These are phyloP conservation scores for Fistularia commersonii DNA, from an alignment of 2,797 vertebrate species.

Conservation along the genomic window DNA sequence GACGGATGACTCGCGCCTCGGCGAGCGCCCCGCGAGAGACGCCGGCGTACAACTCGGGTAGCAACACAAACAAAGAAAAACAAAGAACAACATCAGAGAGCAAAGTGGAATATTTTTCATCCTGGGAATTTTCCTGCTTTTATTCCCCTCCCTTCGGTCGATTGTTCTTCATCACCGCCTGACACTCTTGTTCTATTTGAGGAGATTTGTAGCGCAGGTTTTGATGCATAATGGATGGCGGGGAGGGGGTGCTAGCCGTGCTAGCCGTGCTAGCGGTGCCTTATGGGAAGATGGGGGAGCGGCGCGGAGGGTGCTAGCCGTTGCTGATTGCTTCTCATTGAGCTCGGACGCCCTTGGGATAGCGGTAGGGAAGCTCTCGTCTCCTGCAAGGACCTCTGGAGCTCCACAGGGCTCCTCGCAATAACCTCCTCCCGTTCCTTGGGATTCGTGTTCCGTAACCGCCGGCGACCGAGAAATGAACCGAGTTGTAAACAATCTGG, in stretches of 20 bases:
- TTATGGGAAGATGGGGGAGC: slow-evolving; percentile 59
- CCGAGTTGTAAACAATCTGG: too few species aligned
- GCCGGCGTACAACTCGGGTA: slow-evolving; percentile 62
- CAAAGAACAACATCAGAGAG: slow-evolving; percentile 53
- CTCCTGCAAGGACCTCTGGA: slow-evolving; percentile 38
- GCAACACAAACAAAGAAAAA: slow-evolving; percentile 66
- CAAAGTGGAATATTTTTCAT: slow-evolving; percentile 60
- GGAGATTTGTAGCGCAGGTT: slow-evolving; percentile 60
- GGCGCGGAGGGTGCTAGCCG: slow-evolving; percentile 31
- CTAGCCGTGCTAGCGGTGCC: too few species aligned
- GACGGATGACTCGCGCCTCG: slow-evolving; percentile 65
- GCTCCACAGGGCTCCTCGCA: slow-evolving; percentile 35
- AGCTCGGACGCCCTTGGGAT: slow-evolving; percentile 58
- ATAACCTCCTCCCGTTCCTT: too few species aligned
- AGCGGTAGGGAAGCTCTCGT: slow-evolving; percentile 40
- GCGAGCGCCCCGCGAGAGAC: slow-evolving; percentile 57
- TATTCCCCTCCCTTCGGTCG: slow-evolving; percentile 45
- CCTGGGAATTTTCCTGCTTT: slow-evolving; percentile 55
- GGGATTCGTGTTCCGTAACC: too few species aligned
- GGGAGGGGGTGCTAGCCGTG: too few species aligned
- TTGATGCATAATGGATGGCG: slow-evolving; percentile 73
- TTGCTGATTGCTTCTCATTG: slow-evolving; percentile 71
- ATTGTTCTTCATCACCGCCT: slow-evolving; percentile 72
- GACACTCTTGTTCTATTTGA: slow-evolving; percentile 69
- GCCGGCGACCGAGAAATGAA: too few species aligned